Conservation (phyloP, 2,888 invertebrate genomes). For the Cyclophora albipunctata region DNA sequence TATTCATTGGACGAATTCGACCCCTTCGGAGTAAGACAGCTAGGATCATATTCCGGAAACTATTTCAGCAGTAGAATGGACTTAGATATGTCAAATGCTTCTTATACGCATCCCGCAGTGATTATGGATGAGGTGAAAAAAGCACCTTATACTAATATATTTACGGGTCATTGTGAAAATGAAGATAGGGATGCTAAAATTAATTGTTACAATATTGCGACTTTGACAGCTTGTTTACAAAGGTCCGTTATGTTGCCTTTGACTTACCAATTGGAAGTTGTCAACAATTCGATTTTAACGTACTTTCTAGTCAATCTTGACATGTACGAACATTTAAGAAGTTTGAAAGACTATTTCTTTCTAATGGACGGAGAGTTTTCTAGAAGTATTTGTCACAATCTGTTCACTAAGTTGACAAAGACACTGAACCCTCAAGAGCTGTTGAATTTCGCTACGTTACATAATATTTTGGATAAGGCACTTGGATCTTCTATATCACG, state of each 20-base stretch:
- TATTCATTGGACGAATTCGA: constrained; percentile 62
- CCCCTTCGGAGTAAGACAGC: constrained; percentile 57
- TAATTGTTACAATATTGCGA: constrained; percentile 58
- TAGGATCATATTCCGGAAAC: constrained; percentile 38
- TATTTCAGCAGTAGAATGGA: constrained; percentile 46
- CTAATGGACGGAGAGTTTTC: constrained; percentile 88
- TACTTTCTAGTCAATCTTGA: constrained; percentile 80
- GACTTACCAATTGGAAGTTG: constrained; percentile 79
- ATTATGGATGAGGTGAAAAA: constrained; percentile 63
- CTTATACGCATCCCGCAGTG: constrained; percentile 54
- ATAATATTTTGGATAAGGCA: constrained; percentile 81
- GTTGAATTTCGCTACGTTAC: constrained; percentile 80
- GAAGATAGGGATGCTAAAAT: constrained; percentile 44
- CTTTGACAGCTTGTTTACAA: constrained; percentile 77
- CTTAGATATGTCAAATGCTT: constrained; percentile 35
- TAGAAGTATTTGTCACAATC: constrained; percentile 80
- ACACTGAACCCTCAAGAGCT: constrained; percentile 79
- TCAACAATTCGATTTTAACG: constrained; percentile 82
- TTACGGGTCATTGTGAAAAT: constrained; percentile 36
- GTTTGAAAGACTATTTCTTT: constrained; percentile 86
- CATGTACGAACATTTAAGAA: constrained; percentile 81
- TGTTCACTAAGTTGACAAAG: constrained; percentile 80
- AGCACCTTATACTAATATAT: constrained; percentile 58
- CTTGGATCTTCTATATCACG: constrained; percentile 80
- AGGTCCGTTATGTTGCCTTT: constrained; percentile 81